Conservation (phyloP, 2,888 invertebrate genomes). For the Miltochrista miniata region DNA sequence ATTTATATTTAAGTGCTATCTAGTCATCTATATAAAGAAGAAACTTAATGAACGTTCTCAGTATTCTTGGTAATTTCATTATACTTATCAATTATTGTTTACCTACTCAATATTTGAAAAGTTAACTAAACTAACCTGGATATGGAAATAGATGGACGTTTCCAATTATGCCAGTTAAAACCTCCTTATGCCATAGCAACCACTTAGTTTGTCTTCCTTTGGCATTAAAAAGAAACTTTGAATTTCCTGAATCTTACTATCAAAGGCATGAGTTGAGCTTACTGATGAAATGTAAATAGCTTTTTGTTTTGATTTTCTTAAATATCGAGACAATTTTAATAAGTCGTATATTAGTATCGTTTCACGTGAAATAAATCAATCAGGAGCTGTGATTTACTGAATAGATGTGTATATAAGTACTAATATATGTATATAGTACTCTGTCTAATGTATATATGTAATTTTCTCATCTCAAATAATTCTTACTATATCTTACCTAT, state of each 20-base stretch:
- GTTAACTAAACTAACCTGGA: no score
- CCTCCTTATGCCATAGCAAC: no score
- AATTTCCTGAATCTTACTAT: not conserved
- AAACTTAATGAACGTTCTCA: no score
- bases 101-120: no score
- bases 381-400: conserved; percentile 79
- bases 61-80: no score
- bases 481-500: conserved; percentile 19
- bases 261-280: not conserved
- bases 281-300: conserved; percentile 2
- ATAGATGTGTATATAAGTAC: conserved; percentile 60
- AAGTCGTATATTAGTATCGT: conserved; percentile 10
- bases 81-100: no score
- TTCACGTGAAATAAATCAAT: conserved; percentile 52
- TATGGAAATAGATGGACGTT: no score
- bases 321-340: conserved; percentile 12
- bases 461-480: conserved; percentile 13
- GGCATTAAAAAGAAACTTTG: not conserved
- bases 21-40: no score
- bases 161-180: no score
- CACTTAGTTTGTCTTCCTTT: no score
- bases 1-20: no score
- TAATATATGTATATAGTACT: no score
- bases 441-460: conserved; percentile 33
- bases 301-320: not conserved